Percentiles rank a stretch among this genome's conserved stretches.
Evolutionary conservation across 2,797 vertebrate species (phyloP).

Genomic region (Acomys russatus): DNA sequence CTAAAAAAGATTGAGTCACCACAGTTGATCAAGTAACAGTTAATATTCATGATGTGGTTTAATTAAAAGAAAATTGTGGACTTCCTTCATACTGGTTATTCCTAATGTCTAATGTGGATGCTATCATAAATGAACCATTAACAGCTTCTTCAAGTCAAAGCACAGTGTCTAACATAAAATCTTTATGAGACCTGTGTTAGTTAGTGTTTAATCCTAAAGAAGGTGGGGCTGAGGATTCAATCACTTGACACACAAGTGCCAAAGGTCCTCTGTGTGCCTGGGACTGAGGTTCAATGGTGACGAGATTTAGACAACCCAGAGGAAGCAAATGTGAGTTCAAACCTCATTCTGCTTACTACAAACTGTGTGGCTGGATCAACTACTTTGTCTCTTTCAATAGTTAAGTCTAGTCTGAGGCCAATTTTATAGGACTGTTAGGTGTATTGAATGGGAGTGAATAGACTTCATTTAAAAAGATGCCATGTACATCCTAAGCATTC

Average conservation of each 20-base stretch:
- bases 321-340: background rate
- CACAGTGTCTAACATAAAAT: background rate
- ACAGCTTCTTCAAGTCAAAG: background rate
- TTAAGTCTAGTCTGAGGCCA: background rate
- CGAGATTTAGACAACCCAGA: background rate
- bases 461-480: background rate
- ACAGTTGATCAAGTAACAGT: background rate
- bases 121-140: constrained; percentile 33
- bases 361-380: background rate
- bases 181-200: background rate
- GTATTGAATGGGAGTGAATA: background rate
- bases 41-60: background rate
- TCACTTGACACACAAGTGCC: background rate
- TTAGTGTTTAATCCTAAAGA: background rate
- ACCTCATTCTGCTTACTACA: background rate
- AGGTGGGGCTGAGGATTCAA: background rate
- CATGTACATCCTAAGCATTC: background rate
- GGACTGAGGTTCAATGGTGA: background rate
- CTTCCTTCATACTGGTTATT: constrained; percentile 6
- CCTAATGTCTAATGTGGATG: constrained; percentile 33
- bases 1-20: background rate
- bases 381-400: background rate
- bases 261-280: background rate
- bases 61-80: background rate
- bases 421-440: background rate